Evolutionary conservation across 1,140 invertebrate genomes (phyloP), one percentile per base, ranked within the genome.

Genomic region (Whitmania pigra): DNA sequence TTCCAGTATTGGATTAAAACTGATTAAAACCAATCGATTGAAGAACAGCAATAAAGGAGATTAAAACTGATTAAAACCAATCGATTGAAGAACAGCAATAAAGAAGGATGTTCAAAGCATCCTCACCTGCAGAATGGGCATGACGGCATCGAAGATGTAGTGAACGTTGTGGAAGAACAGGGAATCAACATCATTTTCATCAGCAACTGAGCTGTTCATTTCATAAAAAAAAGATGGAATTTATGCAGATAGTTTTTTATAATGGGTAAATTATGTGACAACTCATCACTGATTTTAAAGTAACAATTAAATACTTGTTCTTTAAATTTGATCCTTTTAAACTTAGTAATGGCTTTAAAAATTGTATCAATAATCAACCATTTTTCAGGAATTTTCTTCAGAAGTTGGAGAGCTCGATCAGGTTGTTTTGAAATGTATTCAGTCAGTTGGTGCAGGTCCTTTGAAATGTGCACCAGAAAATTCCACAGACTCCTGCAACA

Each of bases 41-140:
- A 36, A 3, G 31, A 36, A 36, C 31, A n/a, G n/a, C n/a, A n/a
- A n/a, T n/a, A n/a, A n/a, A n/a, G n/a, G n/a, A n/a, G n/a, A n/a
- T n/a, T n/a, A n/a, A n/a, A n/a, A n/a, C 9, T 11, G 43, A 49
- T 1, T 49, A 49, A 36, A 36, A 36, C 31, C 31, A 36, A 36
- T 3, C 31, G 31, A 36, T 36, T 6, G 31, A 36, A 3, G 31
- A 36, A 36, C 31, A n/a, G n/a, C n/a, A 6, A 36, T 36, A n/a
- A 57, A 57, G 25, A 57, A 57, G 20, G 9, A 57, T 9, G 9
- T n/a, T 57, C 20, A 57, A n/a, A 25, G 9, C 54, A 18, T 25
- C 29, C 1, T 6, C 77, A 79, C 80, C 75, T 82, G 79, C 29
- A 82, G 69, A 71, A 82, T 80, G 18, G 81, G 80, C 72, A 82